These are phyloP conservation scores for Mycogona germanica DNA, from an alignment of 2,888 invertebrate genomes.

Conservation along the genomic window DNA sequence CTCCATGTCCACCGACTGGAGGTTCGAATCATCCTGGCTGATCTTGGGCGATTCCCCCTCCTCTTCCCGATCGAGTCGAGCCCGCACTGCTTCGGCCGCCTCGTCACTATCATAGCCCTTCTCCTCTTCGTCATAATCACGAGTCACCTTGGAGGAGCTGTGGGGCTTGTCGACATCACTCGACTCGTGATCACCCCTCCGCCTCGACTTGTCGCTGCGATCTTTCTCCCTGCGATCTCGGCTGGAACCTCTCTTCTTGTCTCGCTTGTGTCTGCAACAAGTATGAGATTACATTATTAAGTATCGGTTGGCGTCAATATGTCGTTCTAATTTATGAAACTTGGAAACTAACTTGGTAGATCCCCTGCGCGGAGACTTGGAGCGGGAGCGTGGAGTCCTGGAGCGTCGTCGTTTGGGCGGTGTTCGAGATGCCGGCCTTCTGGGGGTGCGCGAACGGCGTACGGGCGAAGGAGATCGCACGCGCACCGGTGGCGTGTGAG, in stretches of 20 bases:
- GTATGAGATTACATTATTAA: background rate
- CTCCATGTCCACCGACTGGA: constrained; percentile 19
- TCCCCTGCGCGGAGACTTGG: constrained; percentile 15
- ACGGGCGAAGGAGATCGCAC: constrained; percentile 12
- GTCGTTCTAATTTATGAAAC: too few species aligned
- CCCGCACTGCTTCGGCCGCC: constrained; percentile 18
- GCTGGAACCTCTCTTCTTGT: constrained; percentile 17
- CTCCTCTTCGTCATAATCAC: constrained; percentile 44
- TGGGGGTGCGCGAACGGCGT: constrained; percentile 14
- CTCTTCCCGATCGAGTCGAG: background rate
- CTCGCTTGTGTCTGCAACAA: constrained; percentile 14
- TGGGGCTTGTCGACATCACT: constrained; percentile 28
- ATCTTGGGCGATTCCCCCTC: constrained; percentile 9
- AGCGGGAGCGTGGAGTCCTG: constrained; percentile 15
- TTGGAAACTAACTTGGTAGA: constrained; percentile 18
- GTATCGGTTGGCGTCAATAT: too few species aligned
- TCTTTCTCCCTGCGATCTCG: constrained; percentile 17
- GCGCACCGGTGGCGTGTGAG: constrained; percentile 12
- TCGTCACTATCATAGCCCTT: constrained; percentile 38
- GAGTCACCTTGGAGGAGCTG: constrained; percentile 33
- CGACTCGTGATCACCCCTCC: constrained; percentile 18
- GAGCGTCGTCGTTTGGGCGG: constrained; percentile 17
- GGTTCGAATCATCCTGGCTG: constrained; percentile 16
- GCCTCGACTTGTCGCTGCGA: constrained; percentile 21
- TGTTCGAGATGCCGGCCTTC: constrained; percentile 13